phyloP scores from a whole-genome alignment of 2,113 vertebrate genomes.

The Prietella phreatophila region DNA sequence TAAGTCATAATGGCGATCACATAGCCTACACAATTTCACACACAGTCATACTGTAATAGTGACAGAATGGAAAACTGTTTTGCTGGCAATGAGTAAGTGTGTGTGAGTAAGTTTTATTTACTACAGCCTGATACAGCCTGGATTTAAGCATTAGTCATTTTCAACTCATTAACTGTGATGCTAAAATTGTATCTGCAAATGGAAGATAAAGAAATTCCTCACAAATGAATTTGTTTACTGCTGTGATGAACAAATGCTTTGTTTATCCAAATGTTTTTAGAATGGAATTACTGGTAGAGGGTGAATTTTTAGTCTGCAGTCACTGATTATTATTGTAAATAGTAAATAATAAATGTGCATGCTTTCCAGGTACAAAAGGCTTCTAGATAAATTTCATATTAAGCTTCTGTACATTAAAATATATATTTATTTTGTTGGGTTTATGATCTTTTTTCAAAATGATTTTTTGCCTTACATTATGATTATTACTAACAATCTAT shows the following conservation, averaged over 20 bases:
- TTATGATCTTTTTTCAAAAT: background rate
- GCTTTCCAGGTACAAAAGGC: background rate
- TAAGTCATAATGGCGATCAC: background rate
- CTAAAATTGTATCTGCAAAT: background rate
- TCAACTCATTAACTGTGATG: background rate
- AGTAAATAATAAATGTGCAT: background rate
- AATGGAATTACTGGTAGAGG: background rate
- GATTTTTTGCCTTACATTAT: background rate
- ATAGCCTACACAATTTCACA: background rate
- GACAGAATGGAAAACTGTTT: slow-evolving; percentile 25
- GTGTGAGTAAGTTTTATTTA: background rate
- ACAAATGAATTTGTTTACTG: background rate
- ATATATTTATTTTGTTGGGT: background rate
- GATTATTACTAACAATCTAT: background rate
- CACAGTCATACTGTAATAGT: background rate
- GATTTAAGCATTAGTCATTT: background rate
- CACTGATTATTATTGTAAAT: background rate
- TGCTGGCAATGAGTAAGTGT: background rate
- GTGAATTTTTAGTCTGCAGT: background rate
- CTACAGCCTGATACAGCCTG: background rate
- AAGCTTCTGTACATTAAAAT: background rate
- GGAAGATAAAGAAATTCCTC: background rate
- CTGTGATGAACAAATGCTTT: background rate
- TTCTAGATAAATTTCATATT: background rate
- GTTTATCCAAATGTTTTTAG: background rate